A percentile compares a stretch with the other conserved stretches of the same genome.
phyloP scores from a whole-genome alignment of 2,797 vertebrate species.

The Alauda arvensis region DNA sequence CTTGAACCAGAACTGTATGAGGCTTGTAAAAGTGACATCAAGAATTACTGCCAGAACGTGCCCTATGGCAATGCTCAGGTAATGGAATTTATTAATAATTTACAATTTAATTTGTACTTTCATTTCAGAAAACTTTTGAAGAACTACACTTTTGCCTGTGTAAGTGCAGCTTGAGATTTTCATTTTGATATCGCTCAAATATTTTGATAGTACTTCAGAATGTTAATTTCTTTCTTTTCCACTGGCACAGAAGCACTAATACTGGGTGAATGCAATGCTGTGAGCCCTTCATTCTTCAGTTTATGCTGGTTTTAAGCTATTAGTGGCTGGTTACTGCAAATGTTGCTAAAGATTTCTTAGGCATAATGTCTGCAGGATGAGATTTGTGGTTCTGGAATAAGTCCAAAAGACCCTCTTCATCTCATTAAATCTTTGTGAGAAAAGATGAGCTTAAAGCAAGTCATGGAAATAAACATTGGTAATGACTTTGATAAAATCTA shows the following conservation, averaged over 20 bases:
- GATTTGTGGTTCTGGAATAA: neutral
- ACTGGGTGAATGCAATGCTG: neutral
- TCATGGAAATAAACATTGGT: neutral
- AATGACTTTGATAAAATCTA: neutral
- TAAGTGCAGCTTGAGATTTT: neutral
- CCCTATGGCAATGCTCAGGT: constrained; percentile 96
- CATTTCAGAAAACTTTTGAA: neutral
- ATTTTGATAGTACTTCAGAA: neutral
- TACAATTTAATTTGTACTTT: neutral
- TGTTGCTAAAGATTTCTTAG: neutral
- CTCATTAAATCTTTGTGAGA: neutral
- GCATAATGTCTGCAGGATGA: neutral
- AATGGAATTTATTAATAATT: constrained; percentile 36
- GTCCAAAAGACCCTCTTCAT: neutral
- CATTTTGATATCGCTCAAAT: neutral
- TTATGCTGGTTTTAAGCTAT: neutral
- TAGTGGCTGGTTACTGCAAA: neutral
- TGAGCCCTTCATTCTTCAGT: neutral
- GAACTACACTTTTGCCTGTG: neutral
- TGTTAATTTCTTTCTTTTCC: neutral
- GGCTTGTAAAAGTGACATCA: constrained; percentile 90
- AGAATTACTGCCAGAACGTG: constrained; percentile 83
- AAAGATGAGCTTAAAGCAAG: neutral
- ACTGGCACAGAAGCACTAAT: neutral
- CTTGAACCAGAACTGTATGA: constrained; percentile 93